Evolutionary conservation across 2,797 vertebrate species (phyloP).

Genomic region (Cossypha heuglini): DNA sequence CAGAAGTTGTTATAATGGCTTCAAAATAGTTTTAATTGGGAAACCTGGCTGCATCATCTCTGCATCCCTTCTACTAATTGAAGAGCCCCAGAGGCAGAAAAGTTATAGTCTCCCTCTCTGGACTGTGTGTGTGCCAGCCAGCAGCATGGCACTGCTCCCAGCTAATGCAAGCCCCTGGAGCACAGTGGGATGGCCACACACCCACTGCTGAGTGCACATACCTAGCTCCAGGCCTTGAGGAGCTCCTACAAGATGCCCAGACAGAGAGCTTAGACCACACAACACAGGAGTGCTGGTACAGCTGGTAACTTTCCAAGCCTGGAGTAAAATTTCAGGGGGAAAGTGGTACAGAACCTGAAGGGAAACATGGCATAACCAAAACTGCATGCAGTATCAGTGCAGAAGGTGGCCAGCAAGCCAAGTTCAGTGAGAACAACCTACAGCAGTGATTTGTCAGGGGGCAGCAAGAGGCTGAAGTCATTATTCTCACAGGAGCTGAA

Average conservation of each 20-base stretch:
- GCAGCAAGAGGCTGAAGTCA: background rate
- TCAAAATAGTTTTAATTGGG: background rate
- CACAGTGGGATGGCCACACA: background rate
- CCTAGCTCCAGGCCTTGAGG: background rate
- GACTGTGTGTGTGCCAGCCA: background rate
- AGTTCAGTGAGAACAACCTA: background rate
- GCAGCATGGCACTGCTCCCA: rapidly evolving
- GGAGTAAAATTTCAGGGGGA: background rate
- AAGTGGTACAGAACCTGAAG: background rate
- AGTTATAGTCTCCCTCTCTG: background rate
- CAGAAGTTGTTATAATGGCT: background rate
- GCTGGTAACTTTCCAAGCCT: background rate
- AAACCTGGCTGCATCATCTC: background rate
- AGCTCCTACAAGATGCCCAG: background rate
- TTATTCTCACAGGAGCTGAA: background rate
- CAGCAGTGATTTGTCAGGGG: background rate
- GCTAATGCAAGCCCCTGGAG: background rate
- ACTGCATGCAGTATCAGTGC: rapidly evolving
- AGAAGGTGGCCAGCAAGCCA: background rate
- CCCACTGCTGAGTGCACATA: background rate
- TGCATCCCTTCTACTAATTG: background rate
- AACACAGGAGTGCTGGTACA: background rate
- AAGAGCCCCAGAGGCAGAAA: background rate
- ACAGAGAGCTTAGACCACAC: background rate
- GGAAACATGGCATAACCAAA: background rate